Conservation (phyloP, 1,140 invertebrate genomes). For the Trypoxylus dichotomus region DNA sequence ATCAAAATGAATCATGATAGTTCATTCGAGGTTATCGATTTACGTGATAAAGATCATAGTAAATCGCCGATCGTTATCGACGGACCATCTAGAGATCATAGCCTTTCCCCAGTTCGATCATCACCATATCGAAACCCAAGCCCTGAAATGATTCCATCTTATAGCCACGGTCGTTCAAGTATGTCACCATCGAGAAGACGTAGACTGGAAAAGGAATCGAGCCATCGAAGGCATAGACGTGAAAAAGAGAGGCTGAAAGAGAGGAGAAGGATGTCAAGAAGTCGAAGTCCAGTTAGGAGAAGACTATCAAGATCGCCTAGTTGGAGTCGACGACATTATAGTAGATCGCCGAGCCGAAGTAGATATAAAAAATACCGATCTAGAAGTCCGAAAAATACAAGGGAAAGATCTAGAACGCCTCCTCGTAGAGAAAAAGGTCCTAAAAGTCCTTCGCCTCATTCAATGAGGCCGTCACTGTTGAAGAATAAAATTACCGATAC, state of each 20-base stretch:
- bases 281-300: conserved; percentile 42
- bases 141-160: conserved; percentile 40
- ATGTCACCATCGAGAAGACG: conserved; percentile 51
- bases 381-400: conserved; percentile 52
- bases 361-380: conserved; percentile 45
- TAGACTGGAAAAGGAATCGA: conserved; percentile 52
- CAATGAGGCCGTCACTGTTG: conserved; percentile 47
- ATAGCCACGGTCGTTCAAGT: conserved; percentile 34
- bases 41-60: conserved; percentile 25
- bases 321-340: conserved; percentile 45
- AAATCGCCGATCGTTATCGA: conserved; percentile 44
- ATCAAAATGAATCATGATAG: conserved; percentile 4
- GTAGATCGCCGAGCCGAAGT: conserved; percentile 42
- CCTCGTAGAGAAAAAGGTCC: conserved; percentile 34
- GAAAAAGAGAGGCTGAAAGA: conserved; percentile 54
- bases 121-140: conserved; percentile 47
- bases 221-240: conserved; percentile 55
- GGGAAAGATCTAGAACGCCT: conserved; percentile 42
- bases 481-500: conserved; percentile 71
- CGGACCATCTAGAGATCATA: conserved; percentile 29
- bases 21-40: conserved; percentile 24
- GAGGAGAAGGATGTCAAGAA: conserved; percentile 51
- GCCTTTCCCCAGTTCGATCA: conserved; percentile 36
- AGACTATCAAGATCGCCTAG: conserved; percentile 53
- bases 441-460: conserved; percentile 50